Percentiles rank a stretch among this genome's conserved stretches.
Evolutionary conservation across 2,888 invertebrate species (phyloP).

Genomic region (Stictocephala bisonia): DNA sequence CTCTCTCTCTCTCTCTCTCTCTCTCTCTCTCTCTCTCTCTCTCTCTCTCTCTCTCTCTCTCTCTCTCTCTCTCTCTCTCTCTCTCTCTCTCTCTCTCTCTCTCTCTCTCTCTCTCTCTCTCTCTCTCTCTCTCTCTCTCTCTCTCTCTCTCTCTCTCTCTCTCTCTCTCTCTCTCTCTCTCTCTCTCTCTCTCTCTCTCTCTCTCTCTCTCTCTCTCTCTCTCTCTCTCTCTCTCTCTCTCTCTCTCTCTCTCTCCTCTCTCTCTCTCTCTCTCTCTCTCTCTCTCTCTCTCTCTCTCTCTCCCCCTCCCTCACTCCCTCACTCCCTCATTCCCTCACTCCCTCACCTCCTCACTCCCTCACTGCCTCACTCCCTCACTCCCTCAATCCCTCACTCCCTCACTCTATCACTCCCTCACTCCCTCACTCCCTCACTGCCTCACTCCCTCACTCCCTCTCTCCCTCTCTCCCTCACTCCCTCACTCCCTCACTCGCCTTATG

Average conservation of each 20-base stretch:
- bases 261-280: no score
- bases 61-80: background rate
- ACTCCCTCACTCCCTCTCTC: no score
- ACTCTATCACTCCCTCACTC: no score
- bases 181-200: conserved; percentile 36
- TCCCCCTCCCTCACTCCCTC: no score
- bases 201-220: background rate
- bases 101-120: background rate
- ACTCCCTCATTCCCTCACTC: no score
- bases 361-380: no score
- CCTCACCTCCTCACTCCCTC: no score
- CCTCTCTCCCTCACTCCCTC: no score
- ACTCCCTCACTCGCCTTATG: no score
- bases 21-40: conserved; percentile 3
- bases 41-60: conserved; percentile 18
- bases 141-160: conserved; percentile 37
- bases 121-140: background rate
- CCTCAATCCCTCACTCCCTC: no score
- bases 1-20: conserved; percentile 12
- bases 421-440: no score
- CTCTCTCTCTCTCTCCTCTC: conserved; percentile 2
- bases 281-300: no score
- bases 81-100: conserved; percentile 1
- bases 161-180: conserved; percentile 41
- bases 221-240: conserved; percentile 6